Base-by-base conservation (phyloP, 2,888 invertebrate species). In the Noctua pronuba region DNA sequence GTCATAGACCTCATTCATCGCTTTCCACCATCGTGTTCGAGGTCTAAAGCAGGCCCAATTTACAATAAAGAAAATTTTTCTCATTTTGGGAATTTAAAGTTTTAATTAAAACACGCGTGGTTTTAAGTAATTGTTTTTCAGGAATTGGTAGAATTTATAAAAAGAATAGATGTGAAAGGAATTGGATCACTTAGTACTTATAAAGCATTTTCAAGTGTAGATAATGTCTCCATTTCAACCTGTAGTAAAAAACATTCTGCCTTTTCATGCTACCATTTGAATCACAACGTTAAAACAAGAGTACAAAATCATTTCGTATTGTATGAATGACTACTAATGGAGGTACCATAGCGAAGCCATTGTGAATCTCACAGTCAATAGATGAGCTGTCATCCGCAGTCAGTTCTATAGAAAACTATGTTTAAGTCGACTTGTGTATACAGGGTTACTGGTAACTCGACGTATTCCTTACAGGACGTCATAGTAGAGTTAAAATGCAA, bases 301-400 rank as follows among this genome's bases (percentile, higher is more conserved):
- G 52, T 24, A 75, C n/a, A 46, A 18, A 73, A 78, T 78, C 66
- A 84, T 85, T 75, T 85, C 64, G 46, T 67, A 73, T 70, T 73
- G 68, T 77, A 74, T 80, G 75, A 84, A 81, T 75, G 41, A 67
- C 70, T 65, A 35, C 75, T 82, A 82, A 84, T 78, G 66, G 78
- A 73, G 78, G 69, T 67, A 67, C 67, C 70, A 82, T 78, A 73
- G 41, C 75, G 28, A 41, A 46, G 62, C 82, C 71, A 75, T 84
- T 84, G 84, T 84, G 75, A 82, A 62, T 71, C 72, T 64, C 82
- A 69, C 65, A 75, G 75, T 75, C 85, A 85, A 85, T 84, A 85
- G 49, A 84, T 82, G 78, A 82, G 78, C 82, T 85, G 85, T 82
- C 85, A 82, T 78, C 31, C 75, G 70, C 85, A 84, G 72, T 80